Percentiles rank a stretch among this genome's conserved stretches.
phyloP scores from a whole-genome alignment of 2,888 invertebrate species.

The Rhimphoctona megacephalus region DNA sequence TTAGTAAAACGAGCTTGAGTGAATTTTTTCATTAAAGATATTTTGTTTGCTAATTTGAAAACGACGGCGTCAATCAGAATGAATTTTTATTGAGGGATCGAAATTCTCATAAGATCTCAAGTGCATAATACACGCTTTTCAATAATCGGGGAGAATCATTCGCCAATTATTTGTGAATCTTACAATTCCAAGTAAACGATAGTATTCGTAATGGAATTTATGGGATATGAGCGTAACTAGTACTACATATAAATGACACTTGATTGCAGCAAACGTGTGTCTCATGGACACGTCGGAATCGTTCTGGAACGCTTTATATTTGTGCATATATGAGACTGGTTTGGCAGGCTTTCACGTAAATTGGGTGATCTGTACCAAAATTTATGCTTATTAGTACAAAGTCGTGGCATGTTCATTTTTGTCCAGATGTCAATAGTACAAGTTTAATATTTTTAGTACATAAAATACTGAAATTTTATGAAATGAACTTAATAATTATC shows the following conservation, averaged over 20 bases:
- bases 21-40: neutral
- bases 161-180: conserved; percentile 57
- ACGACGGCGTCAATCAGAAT: conserved; percentile 33
- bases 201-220: conserved; percentile 55
- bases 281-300: conserved; percentile 44
- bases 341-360: conserved; percentile 63
- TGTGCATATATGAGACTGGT: conserved; percentile 51
- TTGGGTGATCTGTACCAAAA: conserved; percentile 48
- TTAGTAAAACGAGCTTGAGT: neutral
- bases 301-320: conserved; percentile 41
- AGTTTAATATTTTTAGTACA: conserved; percentile 5
- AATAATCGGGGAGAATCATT: conserved; percentile 43
- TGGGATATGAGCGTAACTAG: conserved; percentile 31
- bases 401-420: conserved; percentile 35
- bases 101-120: conserved; percentile 29
- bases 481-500: conserved; percentile 32
- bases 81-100: conserved; percentile 50
- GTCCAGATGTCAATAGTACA: conserved; percentile 37
- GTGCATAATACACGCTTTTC: conserved; percentile 37
- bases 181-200: conserved; percentile 38
- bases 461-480: neutral
- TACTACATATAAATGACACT: conserved; percentile 30
- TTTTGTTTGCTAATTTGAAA: conserved; percentile 10
- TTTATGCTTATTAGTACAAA: conserved; percentile 57
- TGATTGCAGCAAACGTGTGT: conserved; percentile 37